Conservation (phyloP, 2,113 vertebrate species). For the Cathartes aura region DNA sequence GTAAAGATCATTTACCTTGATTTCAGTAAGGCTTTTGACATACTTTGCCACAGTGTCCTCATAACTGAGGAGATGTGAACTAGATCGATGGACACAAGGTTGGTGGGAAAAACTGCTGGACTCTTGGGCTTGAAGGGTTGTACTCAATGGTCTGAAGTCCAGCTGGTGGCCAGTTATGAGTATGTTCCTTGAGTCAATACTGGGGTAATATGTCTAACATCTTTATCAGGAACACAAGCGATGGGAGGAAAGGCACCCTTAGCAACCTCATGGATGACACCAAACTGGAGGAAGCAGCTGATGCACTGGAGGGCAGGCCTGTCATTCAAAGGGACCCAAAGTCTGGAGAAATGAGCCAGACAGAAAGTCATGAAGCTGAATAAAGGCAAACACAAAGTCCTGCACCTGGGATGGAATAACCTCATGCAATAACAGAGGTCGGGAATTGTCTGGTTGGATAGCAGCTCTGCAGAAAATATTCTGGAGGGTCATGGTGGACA, state of each 20-base stretch:
- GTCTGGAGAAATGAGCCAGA: not conserved
- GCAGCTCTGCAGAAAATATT: not conserved
- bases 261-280: not conserved
- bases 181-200: not conserved
- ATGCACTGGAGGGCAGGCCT: not conserved
- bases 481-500: not conserved
- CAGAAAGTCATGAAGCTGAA: not conserved
- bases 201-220: not conserved
- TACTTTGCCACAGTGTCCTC: not conserved
- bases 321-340: not conserved
- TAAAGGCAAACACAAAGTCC: not conserved
- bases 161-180: not conserved
- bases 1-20: not conserved
- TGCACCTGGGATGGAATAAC: not conserved
- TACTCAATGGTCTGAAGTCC: not conserved
- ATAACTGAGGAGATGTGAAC: not conserved
- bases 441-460: not conserved
- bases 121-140: not conserved
- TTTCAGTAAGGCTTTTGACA: not conserved
- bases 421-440: not conserved
- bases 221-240: not conserved
- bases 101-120: not conserved
- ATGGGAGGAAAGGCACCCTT: not conserved
- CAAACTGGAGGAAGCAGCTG: not conserved
- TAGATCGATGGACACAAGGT: not conserved